Evolutionary conservation across 2,888 invertebrate genomes (phyloP), one percentile per base, ranked within the genome.

Genomic region (Mellilla xanthometata): DNA sequence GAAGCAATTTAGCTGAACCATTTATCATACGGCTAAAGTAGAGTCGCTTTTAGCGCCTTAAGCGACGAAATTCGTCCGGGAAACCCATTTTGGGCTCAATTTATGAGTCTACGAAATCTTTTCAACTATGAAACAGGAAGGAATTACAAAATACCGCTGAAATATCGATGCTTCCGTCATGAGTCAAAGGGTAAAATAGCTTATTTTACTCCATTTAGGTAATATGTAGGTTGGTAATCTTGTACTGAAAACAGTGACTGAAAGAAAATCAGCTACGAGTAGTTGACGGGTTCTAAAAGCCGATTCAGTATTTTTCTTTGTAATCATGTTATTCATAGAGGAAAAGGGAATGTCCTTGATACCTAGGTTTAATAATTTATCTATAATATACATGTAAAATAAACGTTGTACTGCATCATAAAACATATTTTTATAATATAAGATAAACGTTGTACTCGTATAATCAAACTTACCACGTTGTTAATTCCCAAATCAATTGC

Each of bases 1-100:
- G 44, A 27, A 54, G 39, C 40, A 51, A 58, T 56, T 57, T 47
- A 4, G 12, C 23, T 11, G 9, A 38, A 23, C 35, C 40, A 45
- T 58, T 53, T 46, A 53, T 53, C 54, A 52, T 54, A 39, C 23
- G 38, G 35, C 33, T 24, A 29, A 51, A 54, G 47, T 48, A 42
- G 47, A 34, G 30, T 33, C 44, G 49, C 42, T 49, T 52, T 52
- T 36, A 49, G 40, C 40, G 49, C 42, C 47, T 30, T 15, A 48
- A 49, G 38, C 45, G 49, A 32, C 29, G 24, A 32, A 38, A 36
- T 39, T 45, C 9, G 40, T 22, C 41, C 41, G 44, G 54, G 49
- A 51, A 45, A 47, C 29, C 51, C 49, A 33, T 48, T 38, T 41
- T 39, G 24, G 33, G 29, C 5, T 7, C 38, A 38, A 48, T 42